Conservation (phyloP, 2,888 invertebrate species). For the Parnassius mnemosyne region DNA sequence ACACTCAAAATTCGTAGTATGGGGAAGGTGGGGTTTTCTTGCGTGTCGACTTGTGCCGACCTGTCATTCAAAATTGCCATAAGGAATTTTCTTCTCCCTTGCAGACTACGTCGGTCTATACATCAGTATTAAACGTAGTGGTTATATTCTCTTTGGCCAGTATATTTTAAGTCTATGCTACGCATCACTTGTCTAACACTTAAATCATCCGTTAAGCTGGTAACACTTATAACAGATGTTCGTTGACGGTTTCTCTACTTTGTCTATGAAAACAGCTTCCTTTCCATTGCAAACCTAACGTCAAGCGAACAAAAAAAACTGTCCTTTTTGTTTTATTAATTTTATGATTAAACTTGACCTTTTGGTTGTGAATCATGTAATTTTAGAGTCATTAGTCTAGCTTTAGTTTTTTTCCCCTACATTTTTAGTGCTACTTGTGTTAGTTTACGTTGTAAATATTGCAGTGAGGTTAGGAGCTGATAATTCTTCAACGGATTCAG, state of each 20-base stretch:
- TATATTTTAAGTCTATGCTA: too few relatives aligned
- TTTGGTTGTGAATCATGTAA: slow-evolving; percentile 39
- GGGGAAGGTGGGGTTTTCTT: too few relatives aligned
- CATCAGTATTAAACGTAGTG: too few relatives aligned
- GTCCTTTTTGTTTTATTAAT: slow-evolving; percentile 40
- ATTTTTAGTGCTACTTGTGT: slow-evolving; percentile 38
- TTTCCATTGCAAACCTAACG: slow-evolving; percentile 56
- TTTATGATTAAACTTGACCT: slow-evolving; percentile 39
- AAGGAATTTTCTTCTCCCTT: too few relatives aligned
- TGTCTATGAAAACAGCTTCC: slow-evolving; percentile 59
- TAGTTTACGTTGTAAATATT: slow-evolving; percentile 39
- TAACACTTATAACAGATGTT: slow-evolving; percentile 53
- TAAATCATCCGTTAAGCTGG: too few relatives aligned
- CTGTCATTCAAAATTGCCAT: too few relatives aligned
- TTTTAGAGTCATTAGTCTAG: slow-evolving; percentile 37
- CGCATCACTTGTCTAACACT: too few relatives aligned
- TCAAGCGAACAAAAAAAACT: slow-evolving; percentile 48
- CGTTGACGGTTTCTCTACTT: slow-evolving; percentile 51
- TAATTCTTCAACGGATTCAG: slow-evolving; percentile 42
- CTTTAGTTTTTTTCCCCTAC: slow-evolving; percentile 34
- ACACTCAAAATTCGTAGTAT: too few relatives aligned
- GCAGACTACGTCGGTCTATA: too few relatives aligned
- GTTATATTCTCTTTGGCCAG: too few relatives aligned
- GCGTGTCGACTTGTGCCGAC: too few relatives aligned
- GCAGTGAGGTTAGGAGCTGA: slow-evolving; percentile 57